Conservation (phyloP, 1,140 invertebrate species). For the Thalassaphorura encarpata region DNA sequence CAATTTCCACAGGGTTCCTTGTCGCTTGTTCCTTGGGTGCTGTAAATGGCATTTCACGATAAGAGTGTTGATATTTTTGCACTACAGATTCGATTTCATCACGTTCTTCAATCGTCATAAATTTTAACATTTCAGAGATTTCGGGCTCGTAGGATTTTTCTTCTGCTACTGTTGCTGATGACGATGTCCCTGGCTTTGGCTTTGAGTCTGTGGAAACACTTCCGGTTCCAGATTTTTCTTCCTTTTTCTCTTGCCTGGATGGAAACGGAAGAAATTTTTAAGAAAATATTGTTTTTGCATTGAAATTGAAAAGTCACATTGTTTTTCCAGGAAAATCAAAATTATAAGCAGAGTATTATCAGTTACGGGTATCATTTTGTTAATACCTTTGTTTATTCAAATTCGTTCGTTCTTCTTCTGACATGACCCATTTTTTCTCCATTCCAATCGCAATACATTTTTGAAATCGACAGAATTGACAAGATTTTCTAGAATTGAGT, state of each 20-base stretch:
- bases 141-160: constrained; percentile 8
- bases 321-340: no score
- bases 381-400: constrained; percentile 36
- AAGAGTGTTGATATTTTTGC: constrained; percentile 26
- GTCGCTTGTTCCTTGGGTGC: constrained; percentile 2
- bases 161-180: constrained; percentile 10
- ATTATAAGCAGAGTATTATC: no score
- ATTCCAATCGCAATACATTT: constrained; percentile 41
- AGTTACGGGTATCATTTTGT: no score
- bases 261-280: neutral
- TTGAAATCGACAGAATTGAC: constrained; percentile 39
- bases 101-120: constrained; percentile 28
- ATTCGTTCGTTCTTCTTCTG: constrained; percentile 38
- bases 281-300: neutral
- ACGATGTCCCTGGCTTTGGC: neutral
- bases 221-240: neutral
- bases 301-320: no score
- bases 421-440: constrained; percentile 44
- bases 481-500: constrained; percentile 30
- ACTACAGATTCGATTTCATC: constrained; percentile 27
- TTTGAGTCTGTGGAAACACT: neutral
- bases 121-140: constrained; percentile 23
- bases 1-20: constrained; percentile 31
- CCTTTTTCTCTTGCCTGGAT: constrained; percentile 14
- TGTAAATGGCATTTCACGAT: constrained; percentile 28